Conservation (phyloP, 1,140 invertebrate genomes). For the Drosophila truncata region DNA sequence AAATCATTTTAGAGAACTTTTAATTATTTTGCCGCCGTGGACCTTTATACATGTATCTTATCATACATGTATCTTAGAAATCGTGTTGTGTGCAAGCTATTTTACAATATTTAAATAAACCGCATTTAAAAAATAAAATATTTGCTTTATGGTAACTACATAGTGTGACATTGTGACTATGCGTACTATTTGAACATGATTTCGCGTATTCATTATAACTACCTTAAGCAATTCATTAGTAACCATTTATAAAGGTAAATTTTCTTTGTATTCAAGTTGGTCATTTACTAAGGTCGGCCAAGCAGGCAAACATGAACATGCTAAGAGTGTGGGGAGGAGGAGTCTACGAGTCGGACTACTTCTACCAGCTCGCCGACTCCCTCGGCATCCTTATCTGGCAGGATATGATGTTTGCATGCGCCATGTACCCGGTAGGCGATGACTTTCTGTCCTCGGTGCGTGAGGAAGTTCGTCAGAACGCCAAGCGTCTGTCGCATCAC, state of each 20-base stretch:
- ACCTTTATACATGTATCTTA: no score
- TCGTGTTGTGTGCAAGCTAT: no score
- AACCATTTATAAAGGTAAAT: not conserved
- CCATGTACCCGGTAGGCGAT: slow-evolving; percentile 94
- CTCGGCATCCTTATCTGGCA: slow-evolving; percentile 95
- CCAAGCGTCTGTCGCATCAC: slow-evolving; percentile 94
- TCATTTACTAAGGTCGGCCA: slow-evolving; percentile 90
- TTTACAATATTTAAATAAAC: no score
- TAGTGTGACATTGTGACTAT: not conserved
- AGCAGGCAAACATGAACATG: slow-evolving; percentile 96
- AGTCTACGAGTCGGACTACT: slow-evolving; percentile 96
- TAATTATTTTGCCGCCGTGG: no score
- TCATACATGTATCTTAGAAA: no score
- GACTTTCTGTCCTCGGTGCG: slow-evolving; percentile 91
- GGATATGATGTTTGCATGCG: slow-evolving; percentile 99
- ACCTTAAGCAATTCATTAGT: not conserved
- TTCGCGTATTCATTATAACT: not conserved
- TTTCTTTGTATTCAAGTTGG: slow-evolving; percentile 74
- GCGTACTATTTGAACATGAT: not conserved
- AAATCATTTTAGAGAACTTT: no score
- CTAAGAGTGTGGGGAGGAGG: slow-evolving; percentile 99
- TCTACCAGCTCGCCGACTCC: slow-evolving; percentile 94
- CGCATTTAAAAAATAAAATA: no score
- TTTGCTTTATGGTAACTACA: not conserved
- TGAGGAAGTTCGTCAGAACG: slow-evolving; percentile 93